Percentiles rank a stretch among this genome's conserved stretches.
Conservation (phyloP, 30 jellyfish, hydroid and myxozoan genomes). For the Pseudorhiza aurosa region DNA sequence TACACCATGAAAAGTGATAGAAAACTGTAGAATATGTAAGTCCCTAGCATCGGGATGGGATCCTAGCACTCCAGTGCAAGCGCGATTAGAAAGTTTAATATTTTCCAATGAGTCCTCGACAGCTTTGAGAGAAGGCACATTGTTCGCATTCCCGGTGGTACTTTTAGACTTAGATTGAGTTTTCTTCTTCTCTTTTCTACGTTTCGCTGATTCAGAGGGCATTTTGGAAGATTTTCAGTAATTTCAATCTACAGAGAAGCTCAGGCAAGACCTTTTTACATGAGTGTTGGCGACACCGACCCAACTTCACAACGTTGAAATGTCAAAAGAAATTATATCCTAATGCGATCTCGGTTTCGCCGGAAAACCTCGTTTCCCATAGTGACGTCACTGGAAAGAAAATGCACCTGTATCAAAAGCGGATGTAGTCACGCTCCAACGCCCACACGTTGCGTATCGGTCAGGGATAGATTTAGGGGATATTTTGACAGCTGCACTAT, state of each 20-base stretch:
- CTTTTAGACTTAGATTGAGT: conserved; percentile 79
- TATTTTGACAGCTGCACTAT: too few relatives aligned
- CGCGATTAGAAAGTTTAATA: conserved; percentile 65
- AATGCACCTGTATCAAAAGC: too few relatives aligned
- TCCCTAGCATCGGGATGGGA: conserved; percentile 98
- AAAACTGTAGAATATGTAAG: conserved; percentile 82
- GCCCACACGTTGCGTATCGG: too few relatives aligned
- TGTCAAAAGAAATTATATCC: neutral
- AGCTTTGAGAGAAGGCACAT: conserved; percentile 4
- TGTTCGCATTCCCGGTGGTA: conserved; percentile 51
- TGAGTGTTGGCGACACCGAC: neutral
- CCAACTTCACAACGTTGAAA: neutral
- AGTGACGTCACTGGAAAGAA: too few relatives aligned
- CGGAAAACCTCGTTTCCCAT: neutral
- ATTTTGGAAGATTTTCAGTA: conserved; percentile 29
- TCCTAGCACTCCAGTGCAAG: conserved; percentile 93
- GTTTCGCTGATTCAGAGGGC: conserved; percentile 99
- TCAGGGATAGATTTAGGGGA: too few relatives aligned
- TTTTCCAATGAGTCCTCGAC: conserved; percentile 36
- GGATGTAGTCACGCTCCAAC: too few relatives aligned
- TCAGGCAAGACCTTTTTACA: neutral
- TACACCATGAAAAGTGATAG: conserved; percentile 93
- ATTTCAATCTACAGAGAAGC: too few relatives aligned
- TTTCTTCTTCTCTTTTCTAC: conserved; percentile 95
- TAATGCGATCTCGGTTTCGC: neutral